These are phyloP conservation scores for Coreoperca whiteheadi DNA, from an alignment of 2,113 vertebrate genomes.

Conservation along the genomic window DNA sequence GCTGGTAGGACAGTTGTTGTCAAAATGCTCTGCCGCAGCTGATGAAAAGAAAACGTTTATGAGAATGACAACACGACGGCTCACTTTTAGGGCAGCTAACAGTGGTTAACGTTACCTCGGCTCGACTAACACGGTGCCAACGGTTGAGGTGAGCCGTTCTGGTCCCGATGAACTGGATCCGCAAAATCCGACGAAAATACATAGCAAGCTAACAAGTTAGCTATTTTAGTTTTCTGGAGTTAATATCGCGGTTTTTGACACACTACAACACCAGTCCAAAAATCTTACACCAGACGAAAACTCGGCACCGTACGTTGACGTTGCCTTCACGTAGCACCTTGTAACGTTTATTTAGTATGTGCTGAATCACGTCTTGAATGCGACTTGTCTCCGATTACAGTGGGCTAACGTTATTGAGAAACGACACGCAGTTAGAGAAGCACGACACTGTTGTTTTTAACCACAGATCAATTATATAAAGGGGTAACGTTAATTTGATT, in stretches of 20 bases:
- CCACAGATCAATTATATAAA: no score
- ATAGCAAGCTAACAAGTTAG: slow-evolving; percentile 11
- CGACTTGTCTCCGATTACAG: not conserved
- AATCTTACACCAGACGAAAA: not conserved
- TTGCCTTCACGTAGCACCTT: slow-evolving; percentile 22
- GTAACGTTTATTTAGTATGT: not conserved
- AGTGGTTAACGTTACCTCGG: slow-evolving; percentile 66
- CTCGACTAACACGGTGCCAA: slow-evolving; percentile 31
- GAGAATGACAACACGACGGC: not conserved
- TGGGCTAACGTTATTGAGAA: not conserved
- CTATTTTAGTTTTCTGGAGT: not conserved
- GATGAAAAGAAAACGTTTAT: slow-evolving; percentile 1
- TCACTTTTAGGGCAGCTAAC: slow-evolving; percentile 24
- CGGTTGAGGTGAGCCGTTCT: slow-evolving; percentile 11
- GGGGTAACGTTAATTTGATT: not conserved
- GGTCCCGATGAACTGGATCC: slow-evolving; percentile 25
- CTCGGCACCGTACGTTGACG: not conserved
- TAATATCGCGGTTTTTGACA: not conserved
- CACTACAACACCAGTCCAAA: no score
- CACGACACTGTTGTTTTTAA: not conserved
- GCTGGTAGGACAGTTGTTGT: not conserved
- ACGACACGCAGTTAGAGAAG: fast-evolving
- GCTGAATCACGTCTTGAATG: no score
- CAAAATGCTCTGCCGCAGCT: not conserved
- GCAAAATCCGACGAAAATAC: slow-evolving; percentile 52